A percentile compares a stretch with the other conserved stretches of the same genome.
Evolutionary conservation across 2,797 vertebrate genomes (phyloP).

Genomic region (Sebastes hubbsi): DNA sequence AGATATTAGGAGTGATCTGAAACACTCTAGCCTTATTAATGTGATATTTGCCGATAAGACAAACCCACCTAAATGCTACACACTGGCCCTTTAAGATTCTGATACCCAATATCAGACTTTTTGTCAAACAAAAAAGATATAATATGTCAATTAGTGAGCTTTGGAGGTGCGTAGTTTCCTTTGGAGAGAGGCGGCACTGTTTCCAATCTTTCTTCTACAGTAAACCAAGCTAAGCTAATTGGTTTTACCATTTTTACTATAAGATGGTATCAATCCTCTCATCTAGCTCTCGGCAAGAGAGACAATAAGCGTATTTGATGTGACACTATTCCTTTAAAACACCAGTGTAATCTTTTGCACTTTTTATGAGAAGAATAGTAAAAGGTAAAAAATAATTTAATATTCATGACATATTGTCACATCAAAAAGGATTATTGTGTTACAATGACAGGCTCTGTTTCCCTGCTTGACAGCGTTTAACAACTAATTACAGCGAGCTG

Average conservation of each 20-base stretch:
- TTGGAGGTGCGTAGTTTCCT: neutral
- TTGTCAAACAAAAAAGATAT: no score
- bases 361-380: neutral
- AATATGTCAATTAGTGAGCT: no score
- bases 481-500: neutral
- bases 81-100: neutral
- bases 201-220: neutral
- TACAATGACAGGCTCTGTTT: neutral
- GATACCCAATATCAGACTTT: no score
- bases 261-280: neutral
- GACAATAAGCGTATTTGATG: neutral
- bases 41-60: no score
- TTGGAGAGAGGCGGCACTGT: neutral
- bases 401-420: neutral
- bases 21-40: no score
- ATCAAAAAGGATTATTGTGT: neutral
- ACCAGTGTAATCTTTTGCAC: no score
- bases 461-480: neutral
- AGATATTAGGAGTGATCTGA: no score
- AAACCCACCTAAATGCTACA: no score
- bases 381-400: neutral
- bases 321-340: neutral
- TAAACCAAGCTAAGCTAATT: neutral
- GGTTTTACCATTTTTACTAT: neutral
- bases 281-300: neutral